Conservation (phyloP, 2,888 invertebrate species). For the Erannis defoliaria region DNA sequence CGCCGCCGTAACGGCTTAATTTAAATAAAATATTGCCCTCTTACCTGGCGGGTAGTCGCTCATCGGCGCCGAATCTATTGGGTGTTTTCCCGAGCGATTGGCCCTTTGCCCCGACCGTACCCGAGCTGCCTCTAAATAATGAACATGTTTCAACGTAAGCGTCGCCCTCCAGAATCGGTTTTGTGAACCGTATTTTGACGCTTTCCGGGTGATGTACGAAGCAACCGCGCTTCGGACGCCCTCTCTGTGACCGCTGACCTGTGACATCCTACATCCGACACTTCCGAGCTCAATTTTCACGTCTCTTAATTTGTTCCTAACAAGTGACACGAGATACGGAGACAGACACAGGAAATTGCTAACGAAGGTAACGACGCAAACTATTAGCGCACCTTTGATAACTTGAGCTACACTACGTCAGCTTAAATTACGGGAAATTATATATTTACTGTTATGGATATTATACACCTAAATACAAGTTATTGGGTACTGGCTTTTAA, state of each 20-base stretch:
- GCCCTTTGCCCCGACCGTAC: slow-evolving; percentile 61
- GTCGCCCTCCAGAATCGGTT: slow-evolving; percentile 75
- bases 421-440: slow-evolving; percentile 34
- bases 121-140: slow-evolving; percentile 70
- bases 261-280: slow-evolving; percentile 44
- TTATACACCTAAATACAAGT: neutral
- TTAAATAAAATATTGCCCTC: slow-evolving; percentile 75
- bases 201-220: slow-evolving; percentile 68
- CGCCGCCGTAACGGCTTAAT: slow-evolving; percentile 63
- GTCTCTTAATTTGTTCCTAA: slow-evolving; percentile 48
- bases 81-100: slow-evolving; percentile 71
- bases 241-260: slow-evolving; percentile 54
- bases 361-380: slow-evolving; percentile 48
- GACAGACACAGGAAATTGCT: slow-evolving; percentile 50
- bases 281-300: slow-evolving; percentile 47
- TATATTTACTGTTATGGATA: slow-evolving; percentile 2
- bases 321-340: slow-evolving; percentile 34
- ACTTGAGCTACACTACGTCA: slow-evolving; percentile 29
- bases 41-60: slow-evolving; percentile 65
- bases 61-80: slow-evolving; percentile 67
- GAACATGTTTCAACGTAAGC: slow-evolving; percentile 72
- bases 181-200: slow-evolving; percentile 72
- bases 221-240: slow-evolving; percentile 53
- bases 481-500: too few relatives aligned
- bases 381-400: slow-evolving; percentile 47